phyloP scores from a whole-genome alignment of 2,113 vertebrate species.

The Scomber scombrus region DNA sequence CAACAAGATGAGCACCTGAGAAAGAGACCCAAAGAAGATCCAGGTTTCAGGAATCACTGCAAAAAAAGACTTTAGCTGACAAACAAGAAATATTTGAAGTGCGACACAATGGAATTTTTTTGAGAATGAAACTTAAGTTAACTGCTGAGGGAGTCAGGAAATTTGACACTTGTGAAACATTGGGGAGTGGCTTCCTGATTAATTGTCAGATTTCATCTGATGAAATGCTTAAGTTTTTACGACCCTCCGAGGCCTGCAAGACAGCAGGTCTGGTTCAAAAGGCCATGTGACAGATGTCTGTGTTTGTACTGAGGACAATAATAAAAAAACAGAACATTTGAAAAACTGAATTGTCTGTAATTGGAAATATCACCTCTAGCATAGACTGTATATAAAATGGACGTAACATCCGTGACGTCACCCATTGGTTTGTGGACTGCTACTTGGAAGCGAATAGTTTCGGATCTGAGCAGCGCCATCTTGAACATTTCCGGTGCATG shows the following conservation, averaged over 20 bases:
- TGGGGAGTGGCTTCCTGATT: background rate
- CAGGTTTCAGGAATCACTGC: background rate
- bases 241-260: background rate
- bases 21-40: background rate
- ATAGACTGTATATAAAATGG: too few relatives aligned
- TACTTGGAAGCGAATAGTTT: too few relatives aligned
- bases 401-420: too few relatives aligned
- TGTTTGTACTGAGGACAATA: background rate
- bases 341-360: too few relatives aligned
- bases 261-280: background rate
- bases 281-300: background rate
- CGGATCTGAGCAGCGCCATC: too few relatives aligned
- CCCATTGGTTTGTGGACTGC: too few relatives aligned
- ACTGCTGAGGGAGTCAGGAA: background rate
- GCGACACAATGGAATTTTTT: background rate
- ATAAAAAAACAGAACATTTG: background rate
- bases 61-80: background rate
- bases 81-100: constrained; percentile 20
- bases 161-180: constrained; percentile 9
- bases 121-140: background rate
- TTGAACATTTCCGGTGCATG: too few relatives aligned
- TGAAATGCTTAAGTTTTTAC: background rate
- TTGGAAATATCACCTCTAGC: background rate
- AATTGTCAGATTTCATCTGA: too few relatives aligned
- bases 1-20: constrained; percentile 34